phyloP scores from a whole-genome alignment of 2,797 vertebrate species.

The Coendou prehensilis region DNA sequence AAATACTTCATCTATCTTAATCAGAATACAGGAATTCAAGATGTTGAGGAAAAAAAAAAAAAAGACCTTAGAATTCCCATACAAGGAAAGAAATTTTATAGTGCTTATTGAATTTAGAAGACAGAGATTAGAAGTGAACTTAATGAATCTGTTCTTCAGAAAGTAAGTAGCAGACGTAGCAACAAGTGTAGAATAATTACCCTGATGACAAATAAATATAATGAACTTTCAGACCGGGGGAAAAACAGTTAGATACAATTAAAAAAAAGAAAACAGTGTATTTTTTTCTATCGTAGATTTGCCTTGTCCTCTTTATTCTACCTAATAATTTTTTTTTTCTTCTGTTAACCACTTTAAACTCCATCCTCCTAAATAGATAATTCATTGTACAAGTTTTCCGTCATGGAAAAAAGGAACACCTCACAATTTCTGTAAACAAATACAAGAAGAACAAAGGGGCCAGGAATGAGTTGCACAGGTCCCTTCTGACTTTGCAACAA shows the following conservation, averaged over 20 bases:
- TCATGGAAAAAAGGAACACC: background rate
- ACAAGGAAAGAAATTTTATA: conserved; percentile 86
- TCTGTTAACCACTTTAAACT: conserved; percentile 23
- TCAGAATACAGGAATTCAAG: conserved; percentile 91
- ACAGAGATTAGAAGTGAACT: conserved; percentile 78
- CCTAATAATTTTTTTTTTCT: background rate
- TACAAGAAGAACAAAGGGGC: conserved; percentile 35
- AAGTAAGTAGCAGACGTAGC: conserved; percentile 74
- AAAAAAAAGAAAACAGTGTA: conserved; percentile 4
- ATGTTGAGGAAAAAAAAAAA: conserved; percentile 83
- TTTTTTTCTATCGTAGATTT: background rate
- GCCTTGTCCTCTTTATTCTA: conserved; percentile 23
- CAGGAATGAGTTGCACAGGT: background rate
- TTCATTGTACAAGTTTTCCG: background rate
- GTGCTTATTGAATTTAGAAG: conserved; percentile 81
- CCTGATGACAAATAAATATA: conserved; percentile 80
- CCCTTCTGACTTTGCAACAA: conserved; percentile 62
- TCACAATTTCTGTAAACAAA: conserved; percentile 42
- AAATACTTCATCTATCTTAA: conserved; percentile 92
- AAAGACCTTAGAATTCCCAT: conserved; percentile 81
- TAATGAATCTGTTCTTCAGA: conserved; percentile 79
- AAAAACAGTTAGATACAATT: conserved; percentile 56
- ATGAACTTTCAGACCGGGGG: conserved; percentile 68
- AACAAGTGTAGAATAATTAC: conserved; percentile 81
- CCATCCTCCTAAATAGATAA: background rate